Conservation (phyloP, 1,140 invertebrate genomes). For the Calycopis cecrops region DNA sequence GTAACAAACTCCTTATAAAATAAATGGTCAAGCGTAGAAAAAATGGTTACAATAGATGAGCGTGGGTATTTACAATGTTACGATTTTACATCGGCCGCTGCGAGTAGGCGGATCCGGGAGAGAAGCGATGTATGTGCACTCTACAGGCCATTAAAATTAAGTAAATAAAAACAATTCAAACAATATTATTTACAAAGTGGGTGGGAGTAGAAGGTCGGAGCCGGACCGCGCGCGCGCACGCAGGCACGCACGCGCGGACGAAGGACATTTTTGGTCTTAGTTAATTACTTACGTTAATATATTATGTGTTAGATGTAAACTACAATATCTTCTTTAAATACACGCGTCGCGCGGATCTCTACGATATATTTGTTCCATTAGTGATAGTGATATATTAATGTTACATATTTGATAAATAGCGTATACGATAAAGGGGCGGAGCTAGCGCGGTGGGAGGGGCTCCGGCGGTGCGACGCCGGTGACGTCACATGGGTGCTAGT, state of each 20-base stretch:
- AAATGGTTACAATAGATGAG: slow-evolving; percentile 40
- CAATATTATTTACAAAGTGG: slow-evolving; percentile 71
- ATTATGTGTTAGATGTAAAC: slow-evolving; percentile 20
- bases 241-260: slow-evolving; percentile 42
- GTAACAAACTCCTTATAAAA: slow-evolving; percentile 72
- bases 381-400: slow-evolving; percentile 2
- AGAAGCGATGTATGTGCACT: slow-evolving; percentile 34
- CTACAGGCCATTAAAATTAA: slow-evolving; percentile 48
- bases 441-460: slow-evolving; percentile 53
- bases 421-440: slow-evolving; percentile 48
- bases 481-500: not conserved
- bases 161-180: slow-evolving; percentile 56
- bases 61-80: slow-evolving; percentile 65
- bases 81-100: slow-evolving; percentile 37
- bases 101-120: not conserved
- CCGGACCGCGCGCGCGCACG: slow-evolving; percentile 20
- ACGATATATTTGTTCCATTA: slow-evolving; percentile 2
- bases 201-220: slow-evolving; percentile 63
- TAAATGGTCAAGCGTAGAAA: slow-evolving; percentile 48
- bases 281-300: slow-evolving; percentile 34
- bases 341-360: slow-evolving; percentile 5
- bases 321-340: slow-evolving; percentile 9
- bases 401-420: slow-evolving; percentile 15
- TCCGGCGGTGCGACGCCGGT: slow-evolving; percentile 5
- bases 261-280: slow-evolving; percentile 58